phyloP scores from a whole-genome alignment of 2,113 vertebrate genomes.

The Gnathonemus longibarbis region DNA sequence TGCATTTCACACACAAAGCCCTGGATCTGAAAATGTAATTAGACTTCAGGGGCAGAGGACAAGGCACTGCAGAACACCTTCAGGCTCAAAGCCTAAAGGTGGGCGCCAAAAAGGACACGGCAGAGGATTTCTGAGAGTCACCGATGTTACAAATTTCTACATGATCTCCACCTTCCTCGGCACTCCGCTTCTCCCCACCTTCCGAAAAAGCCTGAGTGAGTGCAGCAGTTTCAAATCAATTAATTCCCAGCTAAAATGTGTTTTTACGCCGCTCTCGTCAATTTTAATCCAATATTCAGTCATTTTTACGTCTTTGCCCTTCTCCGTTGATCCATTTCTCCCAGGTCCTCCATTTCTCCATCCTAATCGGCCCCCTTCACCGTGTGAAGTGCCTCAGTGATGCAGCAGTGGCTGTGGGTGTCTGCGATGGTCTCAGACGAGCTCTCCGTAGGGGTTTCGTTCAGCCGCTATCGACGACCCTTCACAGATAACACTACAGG shows the following conservation, averaged over 20 bases:
- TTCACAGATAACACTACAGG: not conserved
- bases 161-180: not conserved
- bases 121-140: not conserved
- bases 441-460: not conserved
- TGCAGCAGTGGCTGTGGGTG: not conserved
- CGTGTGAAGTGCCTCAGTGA: too few species aligned
- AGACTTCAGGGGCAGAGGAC: not conserved
- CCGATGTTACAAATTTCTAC: not conserved
- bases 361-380: not conserved
- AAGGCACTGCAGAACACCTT: not conserved
- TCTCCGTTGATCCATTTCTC: not conserved
- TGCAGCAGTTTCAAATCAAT: not conserved
- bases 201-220: not conserved
- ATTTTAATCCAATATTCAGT: not conserved
- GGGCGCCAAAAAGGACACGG: not conserved
- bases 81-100: not conserved
- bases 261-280: not conserved
- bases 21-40: not conserved
- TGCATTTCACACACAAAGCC: not conserved
- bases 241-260: not conserved
- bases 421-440: not conserved
- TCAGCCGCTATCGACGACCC: not conserved
- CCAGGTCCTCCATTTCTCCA: not conserved
- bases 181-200: not conserved
- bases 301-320: not conserved